Evolutionary conservation across 2,888 invertebrate species (phyloP).

Genomic region (Allygus modestus): DNA sequence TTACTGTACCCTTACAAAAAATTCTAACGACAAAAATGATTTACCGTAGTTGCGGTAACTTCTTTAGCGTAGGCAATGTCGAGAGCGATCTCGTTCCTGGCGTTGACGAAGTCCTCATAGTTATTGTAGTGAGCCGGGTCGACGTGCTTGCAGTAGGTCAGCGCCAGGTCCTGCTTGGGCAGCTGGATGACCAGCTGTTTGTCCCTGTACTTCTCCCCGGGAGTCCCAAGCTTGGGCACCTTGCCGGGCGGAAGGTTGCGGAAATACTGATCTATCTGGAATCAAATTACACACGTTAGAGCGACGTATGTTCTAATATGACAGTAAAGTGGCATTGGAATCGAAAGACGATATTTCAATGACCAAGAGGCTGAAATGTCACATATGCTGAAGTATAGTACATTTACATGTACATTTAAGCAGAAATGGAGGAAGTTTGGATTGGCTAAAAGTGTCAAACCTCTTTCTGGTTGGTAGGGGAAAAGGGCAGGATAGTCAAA

Average conservation of each 20-base stretch:
- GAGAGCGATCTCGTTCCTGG: conserved; percentile 95
- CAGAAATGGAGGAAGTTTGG: no score
- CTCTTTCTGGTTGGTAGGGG: no score
- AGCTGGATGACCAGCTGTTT: conserved; percentile 92
- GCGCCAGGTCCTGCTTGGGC: conserved; percentile 95
- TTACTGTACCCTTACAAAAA: no score
- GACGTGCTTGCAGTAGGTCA: conserved; percentile 92
- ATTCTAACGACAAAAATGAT: no score
- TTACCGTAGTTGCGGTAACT: conserved; percentile 73
- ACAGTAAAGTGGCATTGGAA: not conserved
- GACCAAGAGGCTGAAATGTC: no score
- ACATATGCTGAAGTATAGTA: no score
- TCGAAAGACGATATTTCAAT: no score
- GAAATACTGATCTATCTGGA: conserved; percentile 95
- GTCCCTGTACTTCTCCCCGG: conserved; percentile 88
- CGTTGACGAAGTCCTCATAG: conserved; percentile 96
- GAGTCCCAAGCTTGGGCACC: conserved; percentile 84
- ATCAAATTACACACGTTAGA: conserved; percentile 59
- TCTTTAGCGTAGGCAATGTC: conserved; percentile 87
- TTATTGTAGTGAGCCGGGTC: conserved; percentile 86
- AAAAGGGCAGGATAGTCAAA: no score
- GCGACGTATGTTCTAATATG: not conserved
- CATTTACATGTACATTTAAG: no score
- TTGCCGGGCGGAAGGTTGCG: conserved; percentile 90
- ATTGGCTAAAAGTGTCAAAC: no score